Evolutionary conservation across 2,797 vertebrate species (phyloP).

Genomic region (Pterois miles): DNA sequence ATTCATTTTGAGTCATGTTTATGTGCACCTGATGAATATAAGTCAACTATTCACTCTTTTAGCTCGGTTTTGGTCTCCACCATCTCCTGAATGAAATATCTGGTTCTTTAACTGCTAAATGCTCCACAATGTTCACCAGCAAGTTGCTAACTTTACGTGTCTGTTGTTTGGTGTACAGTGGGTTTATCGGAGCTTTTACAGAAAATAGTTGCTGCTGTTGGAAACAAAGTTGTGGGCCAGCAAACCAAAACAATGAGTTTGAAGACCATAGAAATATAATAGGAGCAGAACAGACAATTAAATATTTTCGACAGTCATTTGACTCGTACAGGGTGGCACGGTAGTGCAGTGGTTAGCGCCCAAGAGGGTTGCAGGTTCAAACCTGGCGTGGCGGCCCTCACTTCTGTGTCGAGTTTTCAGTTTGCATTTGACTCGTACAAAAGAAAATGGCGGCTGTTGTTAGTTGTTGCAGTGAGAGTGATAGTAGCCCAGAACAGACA

Average conservation of each 20-base stretch:
- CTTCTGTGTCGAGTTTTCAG: no score
- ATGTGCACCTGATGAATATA: background rate
- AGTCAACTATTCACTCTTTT: background rate
- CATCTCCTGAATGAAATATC: background rate
- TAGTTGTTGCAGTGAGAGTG: no score
- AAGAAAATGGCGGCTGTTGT: no score
- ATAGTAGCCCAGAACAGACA: no score
- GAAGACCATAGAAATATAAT: no score
- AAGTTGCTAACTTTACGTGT: background rate
- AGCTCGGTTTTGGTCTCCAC: background rate
- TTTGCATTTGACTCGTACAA: no score
- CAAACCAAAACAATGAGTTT: accelerated
- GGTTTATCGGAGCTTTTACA: background rate
- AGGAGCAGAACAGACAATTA: no score
- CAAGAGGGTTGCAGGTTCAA: no score
- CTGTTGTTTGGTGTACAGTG: background rate
- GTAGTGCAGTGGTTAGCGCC: no score
- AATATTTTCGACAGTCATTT: no score
- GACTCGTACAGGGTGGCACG: no score
- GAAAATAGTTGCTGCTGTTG: background rate
- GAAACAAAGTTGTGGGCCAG: background rate
- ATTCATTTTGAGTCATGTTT: background rate
- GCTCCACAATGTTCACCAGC: background rate
- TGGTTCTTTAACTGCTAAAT: background rate
- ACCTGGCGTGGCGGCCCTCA: no score